Evolutionary conservation across 1,140 invertebrate species (phyloP).

Genomic region (Tyrophagus putrescentiae): DNA sequence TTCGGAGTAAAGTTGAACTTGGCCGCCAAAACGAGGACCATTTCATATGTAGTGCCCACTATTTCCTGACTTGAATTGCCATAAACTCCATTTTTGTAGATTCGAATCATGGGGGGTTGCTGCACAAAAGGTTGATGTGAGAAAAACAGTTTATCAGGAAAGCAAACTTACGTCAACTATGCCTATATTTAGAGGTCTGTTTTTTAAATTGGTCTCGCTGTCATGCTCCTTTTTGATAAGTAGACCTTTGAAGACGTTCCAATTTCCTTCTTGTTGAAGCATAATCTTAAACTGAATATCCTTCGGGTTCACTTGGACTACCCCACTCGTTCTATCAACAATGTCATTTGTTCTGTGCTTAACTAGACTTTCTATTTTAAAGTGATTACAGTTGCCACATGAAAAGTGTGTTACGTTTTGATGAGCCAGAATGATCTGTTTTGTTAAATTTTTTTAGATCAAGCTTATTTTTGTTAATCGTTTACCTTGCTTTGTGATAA

Average conservation of each 20-base stretch:
- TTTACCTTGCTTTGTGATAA: slow-evolving; percentile 19
- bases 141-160: background rate
- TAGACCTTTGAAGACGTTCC: slow-evolving; percentile 25
- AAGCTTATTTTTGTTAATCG: background rate
- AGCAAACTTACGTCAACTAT: slow-evolving; percentile 24
- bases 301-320: background rate
- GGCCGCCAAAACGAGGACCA: slow-evolving; percentile 54
- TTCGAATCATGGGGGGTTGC: slow-evolving; percentile 24
- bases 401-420: background rate
- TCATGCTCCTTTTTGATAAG: slow-evolving; percentile 15
- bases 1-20: slow-evolving; percentile 59
- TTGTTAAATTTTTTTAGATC: background rate
- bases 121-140: slow-evolving; percentile 7
- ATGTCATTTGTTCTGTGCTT: slow-evolving; percentile 1
- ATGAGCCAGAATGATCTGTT: background rate
- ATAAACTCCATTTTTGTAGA: slow-evolving; percentile 16
- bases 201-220: slow-evolving; percentile 23
- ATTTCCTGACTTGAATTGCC: slow-evolving; percentile 7
- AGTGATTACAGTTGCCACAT: slow-evolving; percentile 22
- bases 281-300: slow-evolving; percentile 7
- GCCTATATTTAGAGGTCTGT: slow-evolving; percentile 26
- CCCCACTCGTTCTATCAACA: background rate
- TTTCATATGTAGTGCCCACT: slow-evolving; percentile 42
- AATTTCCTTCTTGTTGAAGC: slow-evolving; percentile 19
- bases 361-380: slow-evolving; percentile 10